Conservation (phyloP, 2,797 vertebrate species). For the Propithecus perrieri region DNA sequence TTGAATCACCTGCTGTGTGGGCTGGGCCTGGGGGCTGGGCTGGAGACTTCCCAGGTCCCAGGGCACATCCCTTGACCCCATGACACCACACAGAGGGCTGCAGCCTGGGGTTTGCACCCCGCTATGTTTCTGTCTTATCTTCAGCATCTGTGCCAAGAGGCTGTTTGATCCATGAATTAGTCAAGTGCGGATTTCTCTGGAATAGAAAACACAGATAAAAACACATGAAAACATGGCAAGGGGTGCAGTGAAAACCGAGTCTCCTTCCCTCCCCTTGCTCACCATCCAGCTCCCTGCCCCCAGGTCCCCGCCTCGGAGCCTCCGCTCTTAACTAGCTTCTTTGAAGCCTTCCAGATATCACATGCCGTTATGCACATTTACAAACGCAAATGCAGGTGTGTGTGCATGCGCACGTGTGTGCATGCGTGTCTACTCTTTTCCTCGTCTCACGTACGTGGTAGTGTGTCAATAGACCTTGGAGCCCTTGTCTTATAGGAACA, state of each 20-base stretch:
- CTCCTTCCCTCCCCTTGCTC: not conserved
- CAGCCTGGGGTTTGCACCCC: not conserved
- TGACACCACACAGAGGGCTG: not conserved
- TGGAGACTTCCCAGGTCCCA: not conserved
- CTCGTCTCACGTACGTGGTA: not conserved
- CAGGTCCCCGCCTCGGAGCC: accelerated
- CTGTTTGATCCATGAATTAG: not conserved
- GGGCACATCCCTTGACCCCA: not conserved
- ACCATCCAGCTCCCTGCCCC: not conserved
- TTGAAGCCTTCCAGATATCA: not conserved
- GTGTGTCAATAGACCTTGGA: not conserved
- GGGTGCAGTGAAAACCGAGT: accelerated
- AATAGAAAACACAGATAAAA: not conserved
- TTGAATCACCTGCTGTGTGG: not conserved
- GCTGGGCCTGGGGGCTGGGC: not conserved
- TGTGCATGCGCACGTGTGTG: accelerated
- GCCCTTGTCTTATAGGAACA: not conserved
- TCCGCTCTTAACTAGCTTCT: not conserved
- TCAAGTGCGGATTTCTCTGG: not conserved
- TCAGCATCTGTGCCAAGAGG: not conserved
- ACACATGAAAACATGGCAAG: not conserved
- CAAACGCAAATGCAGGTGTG: not conserved
- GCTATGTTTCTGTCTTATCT: not conserved
- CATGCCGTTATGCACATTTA: not conserved
- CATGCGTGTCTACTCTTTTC: no score